Evolutionary conservation across 2,888 invertebrate genomes (phyloP).

Genomic region (Neocrepidodera transversa): DNA sequence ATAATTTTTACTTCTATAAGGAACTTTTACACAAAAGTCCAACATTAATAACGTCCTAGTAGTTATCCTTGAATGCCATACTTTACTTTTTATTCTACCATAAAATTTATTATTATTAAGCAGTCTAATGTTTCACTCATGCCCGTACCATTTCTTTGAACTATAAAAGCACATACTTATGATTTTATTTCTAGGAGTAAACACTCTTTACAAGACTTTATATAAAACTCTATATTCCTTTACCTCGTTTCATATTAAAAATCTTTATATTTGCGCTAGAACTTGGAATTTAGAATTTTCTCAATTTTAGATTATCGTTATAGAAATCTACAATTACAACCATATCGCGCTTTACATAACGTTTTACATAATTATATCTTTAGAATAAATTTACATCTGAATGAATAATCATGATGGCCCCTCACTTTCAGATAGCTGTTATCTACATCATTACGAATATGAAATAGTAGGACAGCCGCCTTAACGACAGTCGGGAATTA

Average conservation of each 20-base stretch:
- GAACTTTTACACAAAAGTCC: no score
- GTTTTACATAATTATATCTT: constrained; percentile 25
- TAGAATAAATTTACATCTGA: constrained; percentile 21
- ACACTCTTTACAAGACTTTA: background rate
- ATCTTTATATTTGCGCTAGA: background rate
- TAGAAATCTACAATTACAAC: constrained; percentile 16
- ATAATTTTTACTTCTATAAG: no score
- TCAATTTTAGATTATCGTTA: constrained; percentile 15
- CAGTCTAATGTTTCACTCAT: background rate
- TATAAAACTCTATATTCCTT: background rate
- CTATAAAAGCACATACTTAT: background rate
- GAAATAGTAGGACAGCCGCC: background rate
- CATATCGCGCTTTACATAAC: constrained; percentile 14
- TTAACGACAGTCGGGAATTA: background rate
- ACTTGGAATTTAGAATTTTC: background rate
- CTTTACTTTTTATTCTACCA: background rate
- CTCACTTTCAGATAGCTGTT: constrained; percentile 16
- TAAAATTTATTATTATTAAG: background rate
- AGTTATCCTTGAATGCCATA: background rate
- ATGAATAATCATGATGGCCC: constrained; percentile 17
- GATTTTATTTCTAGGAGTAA: constrained; percentile 3
- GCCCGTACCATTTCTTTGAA: background rate
- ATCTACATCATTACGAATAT: constrained; percentile 15
- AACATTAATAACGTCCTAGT: no score
- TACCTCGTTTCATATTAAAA: background rate